Evolutionary conservation across 2,888 invertebrate species (phyloP), one percentile per base, ranked within the genome.

Genomic region (Aphrophora alni): DNA sequence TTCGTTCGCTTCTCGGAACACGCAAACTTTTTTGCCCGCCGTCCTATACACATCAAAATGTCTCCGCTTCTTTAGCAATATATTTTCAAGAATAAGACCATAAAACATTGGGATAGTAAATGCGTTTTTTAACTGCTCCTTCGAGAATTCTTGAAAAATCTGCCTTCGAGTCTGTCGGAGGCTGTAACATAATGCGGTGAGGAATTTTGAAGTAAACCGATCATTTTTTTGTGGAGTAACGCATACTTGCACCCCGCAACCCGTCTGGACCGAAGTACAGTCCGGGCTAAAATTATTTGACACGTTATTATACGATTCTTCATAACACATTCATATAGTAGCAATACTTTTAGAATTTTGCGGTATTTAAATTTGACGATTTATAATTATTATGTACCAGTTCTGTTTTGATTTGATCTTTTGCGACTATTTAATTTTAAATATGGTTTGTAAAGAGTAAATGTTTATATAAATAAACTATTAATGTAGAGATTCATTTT

Each of bases 61-160:
- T 78, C 81, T 75, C 38, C 74, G 38, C 27, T 70, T 27, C 27
- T 68, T 59, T 75, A 69, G 73, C 81, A 78, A 81, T 81, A 81
- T 81, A 81, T 81, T 81, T 81, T 78, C 38, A 81, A 38, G 77
- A 75, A 81, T 81, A 81, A 77, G 81, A 78, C 72, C 75, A 81
- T 81, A 81, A 81, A 81, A 81, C 81, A 81, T 81, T 26, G 70
- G 77, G 74, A 81, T 81, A 81, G 81, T 81, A 81, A 81, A 77
- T 68, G 78, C 72, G 78, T 81, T 81, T 81, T 81, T 79, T 79
- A 74, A 78, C 75, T 81, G 78, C 81, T 75, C 59, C 21, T 77
- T 78, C 44, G 78, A 70, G 76, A 77, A 81, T 81, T 81, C 81
- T 59, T 81, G 74, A 78, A 78, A 81, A 81, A 28, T 71, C 73